Evolutionary conservation across 1,140 invertebrate genomes (phyloP).

Genomic region (Dinothrombium tinctorium): DNA sequence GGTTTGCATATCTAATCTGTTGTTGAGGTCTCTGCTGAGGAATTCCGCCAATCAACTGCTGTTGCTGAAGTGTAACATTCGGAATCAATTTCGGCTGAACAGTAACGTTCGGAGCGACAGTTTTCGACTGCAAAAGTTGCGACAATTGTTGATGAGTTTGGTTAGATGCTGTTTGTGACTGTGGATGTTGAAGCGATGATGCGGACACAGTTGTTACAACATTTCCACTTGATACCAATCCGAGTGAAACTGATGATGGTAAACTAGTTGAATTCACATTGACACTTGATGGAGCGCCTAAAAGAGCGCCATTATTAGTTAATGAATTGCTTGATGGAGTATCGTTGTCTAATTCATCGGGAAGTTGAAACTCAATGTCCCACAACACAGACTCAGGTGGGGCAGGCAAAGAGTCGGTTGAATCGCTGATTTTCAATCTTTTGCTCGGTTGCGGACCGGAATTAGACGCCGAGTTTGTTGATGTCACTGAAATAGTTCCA

Average conservation of each 20-base stretch:
- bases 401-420: slow-evolving; percentile 6
- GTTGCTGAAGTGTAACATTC: neutral
- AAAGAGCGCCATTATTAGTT: slow-evolving; percentile 1
- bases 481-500: too few relatives aligned
- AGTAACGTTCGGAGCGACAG: slow-evolving; percentile 5
- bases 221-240: slow-evolving; percentile 1
- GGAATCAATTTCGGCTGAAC: slow-evolving; percentile 1
- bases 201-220: slow-evolving; percentile 1
- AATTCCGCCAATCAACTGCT: slow-evolving; percentile 5
- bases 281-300: slow-evolving; percentile 2
- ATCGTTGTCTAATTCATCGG: slow-evolving; percentile 12
- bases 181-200: slow-evolving; percentile 10
- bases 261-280: too few relatives aligned
- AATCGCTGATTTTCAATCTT: slow-evolving; percentile 11
- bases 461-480: too few relatives aligned
- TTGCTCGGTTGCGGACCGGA: slow-evolving; percentile 7
- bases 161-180: slow-evolving; percentile 3
- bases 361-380: slow-evolving; percentile 9
- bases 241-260: slow-evolving; percentile 6
- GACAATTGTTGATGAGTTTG: slow-evolving; percentile 12
- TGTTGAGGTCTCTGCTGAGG: neutral
- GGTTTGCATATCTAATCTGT: neutral
- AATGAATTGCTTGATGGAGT: neutral
- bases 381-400: slow-evolving; percentile 1
- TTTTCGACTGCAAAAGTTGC: slow-evolving; percentile 8